Evolutionary conservation across 2,113 vertebrate species (phyloP).

Genomic region (Triplophysa tibetana): DNA sequence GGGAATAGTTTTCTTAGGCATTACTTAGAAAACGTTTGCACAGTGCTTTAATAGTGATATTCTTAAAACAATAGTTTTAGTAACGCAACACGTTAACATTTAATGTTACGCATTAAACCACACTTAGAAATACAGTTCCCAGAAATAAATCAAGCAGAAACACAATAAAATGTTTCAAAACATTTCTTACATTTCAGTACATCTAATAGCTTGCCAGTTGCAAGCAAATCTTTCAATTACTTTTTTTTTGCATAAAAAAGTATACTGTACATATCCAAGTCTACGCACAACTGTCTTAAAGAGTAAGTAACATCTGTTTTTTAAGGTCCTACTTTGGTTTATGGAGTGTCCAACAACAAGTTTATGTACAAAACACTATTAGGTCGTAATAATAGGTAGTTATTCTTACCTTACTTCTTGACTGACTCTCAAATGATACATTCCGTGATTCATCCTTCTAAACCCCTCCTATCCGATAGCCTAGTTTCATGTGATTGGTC

Average conservation of each 20-base stretch:
- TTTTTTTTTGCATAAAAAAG: neutral
- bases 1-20: neutral
- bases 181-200: neutral
- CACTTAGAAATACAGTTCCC: neutral
- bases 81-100: neutral
- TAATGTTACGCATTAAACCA: neutral
- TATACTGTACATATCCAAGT: neutral
- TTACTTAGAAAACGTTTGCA: neutral
- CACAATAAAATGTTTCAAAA: neutral
- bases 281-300: neutral
- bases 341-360: no score
- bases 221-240: neutral
- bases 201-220: neutral
- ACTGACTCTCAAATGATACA: no score
- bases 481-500: no score
- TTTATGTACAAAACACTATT: no score
- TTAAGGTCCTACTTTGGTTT: no score
- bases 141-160: conserved; percentile 24
- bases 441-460: no score
- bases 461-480: no score
- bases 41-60: neutral
- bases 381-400: no score
- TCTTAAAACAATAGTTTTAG: neutral
- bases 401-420: no score
- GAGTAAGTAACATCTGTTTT: no score